Evolutionary conservation across 1,140 invertebrate genomes (phyloP).

Genomic region (Diprion similis): DNA sequence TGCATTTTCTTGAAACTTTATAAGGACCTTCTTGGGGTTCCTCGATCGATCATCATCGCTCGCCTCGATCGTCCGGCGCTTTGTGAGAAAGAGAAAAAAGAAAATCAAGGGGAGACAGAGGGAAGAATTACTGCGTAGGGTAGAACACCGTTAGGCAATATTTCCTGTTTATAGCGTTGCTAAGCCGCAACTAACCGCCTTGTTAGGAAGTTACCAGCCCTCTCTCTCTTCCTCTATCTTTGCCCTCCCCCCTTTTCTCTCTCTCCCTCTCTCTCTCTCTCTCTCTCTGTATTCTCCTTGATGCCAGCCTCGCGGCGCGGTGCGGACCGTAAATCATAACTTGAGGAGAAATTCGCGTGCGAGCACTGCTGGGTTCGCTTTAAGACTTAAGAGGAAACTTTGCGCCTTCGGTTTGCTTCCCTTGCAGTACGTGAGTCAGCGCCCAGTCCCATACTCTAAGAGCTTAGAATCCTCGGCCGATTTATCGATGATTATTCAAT

Average conservation of each 20-base stretch:
- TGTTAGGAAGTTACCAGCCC: constrained; percentile 58
- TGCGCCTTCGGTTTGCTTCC: neutral
- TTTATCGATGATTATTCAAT: too few relatives aligned
- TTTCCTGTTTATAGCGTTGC: constrained; percentile 52
- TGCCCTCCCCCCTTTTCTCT: constrained; percentile 20
- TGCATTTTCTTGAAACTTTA: neutral
- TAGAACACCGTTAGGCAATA: constrained; percentile 40
- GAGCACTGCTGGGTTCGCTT: constrained; percentile 42
- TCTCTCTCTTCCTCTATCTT: constrained; percentile 28
- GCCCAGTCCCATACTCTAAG: too few relatives aligned
- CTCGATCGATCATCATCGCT: neutral
- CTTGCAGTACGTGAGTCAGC: too few relatives aligned
- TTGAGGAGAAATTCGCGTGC: constrained; percentile 54
- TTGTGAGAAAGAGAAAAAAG: neutral
- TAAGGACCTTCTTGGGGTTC: neutral
- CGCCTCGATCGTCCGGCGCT: neutral
- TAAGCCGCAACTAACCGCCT: constrained; percentile 59
- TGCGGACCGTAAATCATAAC: constrained; percentile 56
- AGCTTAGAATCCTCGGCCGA: too few relatives aligned
- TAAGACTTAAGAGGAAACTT: constrained; percentile 50
- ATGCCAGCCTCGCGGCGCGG: neutral
- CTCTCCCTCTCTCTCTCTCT: constrained; percentile 23
- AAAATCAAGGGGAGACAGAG: neutral
- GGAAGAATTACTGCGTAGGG: neutral
- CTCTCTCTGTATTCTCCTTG: constrained; percentile 22